Base-by-base conservation (phyloP, 2,113 vertebrate genomes). In the Orycteropus afer region DNA sequence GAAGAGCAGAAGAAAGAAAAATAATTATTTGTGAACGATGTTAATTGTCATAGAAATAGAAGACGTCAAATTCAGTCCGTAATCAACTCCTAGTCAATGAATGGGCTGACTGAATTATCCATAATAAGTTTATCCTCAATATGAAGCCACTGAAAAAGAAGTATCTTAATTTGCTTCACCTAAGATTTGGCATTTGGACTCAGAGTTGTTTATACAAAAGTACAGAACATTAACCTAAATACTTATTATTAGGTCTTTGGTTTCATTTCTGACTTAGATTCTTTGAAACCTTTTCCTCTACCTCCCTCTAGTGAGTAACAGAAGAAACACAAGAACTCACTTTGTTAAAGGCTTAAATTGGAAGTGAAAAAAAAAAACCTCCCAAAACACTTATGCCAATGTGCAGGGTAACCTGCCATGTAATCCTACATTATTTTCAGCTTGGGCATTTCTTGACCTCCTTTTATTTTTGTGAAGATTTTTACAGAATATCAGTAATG, bases 281-380 rank as follows among this genome's bases (percentile, higher is more conserved):
- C 86, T 88, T 63, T 59, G n/a, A 97, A 97, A 96, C 18, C 86
- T 92, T 95, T 97, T 97, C 96, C 89, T 96, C 84, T 94, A 81
- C 32, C 63, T 61, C 97, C 97, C 97, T 95, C 97, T 98, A 96
- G 94, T 96, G 98, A 91, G 3, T 7, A 61, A 73, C 86, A 74
- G 55, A 67, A 63, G 77, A 84, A 74, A 40, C 2, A 2, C 2
- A 25, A 79, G 32, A 65, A 49, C 45, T 73, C 8, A 34, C 29
- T 93, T 22, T n/a, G 42, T 2, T 77, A 49, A 82, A 87, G 91
- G 10, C 74, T 88, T 83, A 73, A 86, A 63, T 29, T n/a, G 29
- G 37, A n/a, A 45, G 9, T 69, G 13, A 63, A 77, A 78, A 79
- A 14, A 23, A 81, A 3, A 53, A 23, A 88, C 47, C 1, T 34